Conservation (phyloP, 2,113 vertebrate species). For the Spilogale gracilis region DNA sequence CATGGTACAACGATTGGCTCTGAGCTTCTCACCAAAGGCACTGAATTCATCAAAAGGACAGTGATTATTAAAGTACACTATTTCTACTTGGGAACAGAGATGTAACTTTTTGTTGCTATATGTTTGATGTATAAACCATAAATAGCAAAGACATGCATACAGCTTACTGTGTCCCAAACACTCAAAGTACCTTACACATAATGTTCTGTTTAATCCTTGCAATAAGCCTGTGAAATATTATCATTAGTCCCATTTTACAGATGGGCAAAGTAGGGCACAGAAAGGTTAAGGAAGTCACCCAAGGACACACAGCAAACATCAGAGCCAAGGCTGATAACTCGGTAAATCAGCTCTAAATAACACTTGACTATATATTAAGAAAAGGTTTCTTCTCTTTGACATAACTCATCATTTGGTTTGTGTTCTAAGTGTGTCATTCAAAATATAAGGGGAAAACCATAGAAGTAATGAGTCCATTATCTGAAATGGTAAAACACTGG, state of each 20-base stretch:
- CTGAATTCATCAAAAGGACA: not conserved
- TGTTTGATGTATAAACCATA: not conserved
- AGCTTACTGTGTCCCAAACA: too few species aligned
- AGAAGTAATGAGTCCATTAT: too few species aligned
- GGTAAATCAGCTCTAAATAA: not conserved
- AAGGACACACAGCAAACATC: not conserved
- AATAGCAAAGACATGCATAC: not conserved
- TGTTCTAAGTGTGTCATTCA: not conserved
- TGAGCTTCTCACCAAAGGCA: not conserved
- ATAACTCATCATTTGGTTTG: not conserved
- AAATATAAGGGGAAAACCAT: not conserved
- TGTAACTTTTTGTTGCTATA: not conserved
- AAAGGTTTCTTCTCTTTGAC: not conserved
- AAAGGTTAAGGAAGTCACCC: not conserved
- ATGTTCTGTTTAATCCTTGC: not conserved
- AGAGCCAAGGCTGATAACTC: not conserved
- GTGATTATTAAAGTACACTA: not conserved
- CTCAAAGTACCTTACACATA: not conserved
- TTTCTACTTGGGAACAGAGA: not conserved
- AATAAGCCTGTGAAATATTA: not conserved
- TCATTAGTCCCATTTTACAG: not conserved
- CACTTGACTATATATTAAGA: not conserved
- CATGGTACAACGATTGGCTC: rapidly evolving
- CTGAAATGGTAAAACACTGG: not conserved
- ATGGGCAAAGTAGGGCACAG: not conserved